These are phyloP conservation scores for Chalcis sispes DNA, from an alignment of 2,888 invertebrate genomes.

Conservation along the genomic window DNA sequence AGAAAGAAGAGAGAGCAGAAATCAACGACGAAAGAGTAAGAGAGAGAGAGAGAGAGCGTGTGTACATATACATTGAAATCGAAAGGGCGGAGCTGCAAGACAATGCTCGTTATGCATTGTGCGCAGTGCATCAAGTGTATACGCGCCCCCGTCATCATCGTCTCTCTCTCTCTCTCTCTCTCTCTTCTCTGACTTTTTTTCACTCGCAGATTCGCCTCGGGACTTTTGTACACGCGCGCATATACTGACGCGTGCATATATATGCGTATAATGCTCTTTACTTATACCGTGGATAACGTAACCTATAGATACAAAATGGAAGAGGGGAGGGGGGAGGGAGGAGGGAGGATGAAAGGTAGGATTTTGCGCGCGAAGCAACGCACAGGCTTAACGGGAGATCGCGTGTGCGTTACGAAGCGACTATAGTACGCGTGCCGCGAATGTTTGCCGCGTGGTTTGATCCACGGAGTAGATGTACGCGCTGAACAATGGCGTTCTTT, in stretches of 20 bases:
- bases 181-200: no score
- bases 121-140: slow-evolving; percentile 57
- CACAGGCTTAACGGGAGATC: neutral
- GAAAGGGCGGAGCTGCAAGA: slow-evolving; percentile 70
- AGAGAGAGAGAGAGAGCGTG: no score
- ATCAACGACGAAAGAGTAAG: no score
- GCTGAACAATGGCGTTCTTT: slow-evolving; percentile 8
- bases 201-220: slow-evolving; percentile 6
- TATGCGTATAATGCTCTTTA: neutral
- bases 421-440: slow-evolving; percentile 43
- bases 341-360: no score
- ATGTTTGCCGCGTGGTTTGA: slow-evolving; percentile 11
- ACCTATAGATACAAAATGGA: no score
- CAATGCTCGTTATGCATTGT: slow-evolving; percentile 73
- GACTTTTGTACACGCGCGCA: neutral
- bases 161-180: no score
- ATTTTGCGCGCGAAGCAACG: no score
- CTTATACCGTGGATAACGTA: no score
- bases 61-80: slow-evolving; percentile 60
- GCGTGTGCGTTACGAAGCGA: no score
- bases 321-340: no score
- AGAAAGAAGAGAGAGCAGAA: neutral
- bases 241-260: neutral
- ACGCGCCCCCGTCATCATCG: slow-evolving; percentile 18
- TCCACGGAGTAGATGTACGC: neutral